Evolutionary conservation across 53 echinoderm and acorn worm species (phyloP), one percentile per base, ranked within the genome.

Genomic region (Temnopleurus reevesii): DNA sequence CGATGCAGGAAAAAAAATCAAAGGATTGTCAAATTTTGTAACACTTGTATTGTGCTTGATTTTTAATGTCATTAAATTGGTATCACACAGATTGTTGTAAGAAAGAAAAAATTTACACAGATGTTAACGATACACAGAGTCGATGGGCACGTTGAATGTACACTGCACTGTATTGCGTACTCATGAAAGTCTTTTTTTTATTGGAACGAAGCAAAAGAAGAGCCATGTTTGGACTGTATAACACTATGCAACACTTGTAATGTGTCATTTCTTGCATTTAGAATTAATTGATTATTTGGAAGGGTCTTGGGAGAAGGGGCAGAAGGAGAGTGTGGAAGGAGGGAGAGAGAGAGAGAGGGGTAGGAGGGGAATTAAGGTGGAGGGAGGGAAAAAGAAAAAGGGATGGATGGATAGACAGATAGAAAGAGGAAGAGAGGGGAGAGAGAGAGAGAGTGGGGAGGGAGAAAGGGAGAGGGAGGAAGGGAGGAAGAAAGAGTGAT

Each of bases 191-290:
- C 53, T 44, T 83, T 55, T 77, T 83, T 55, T 55, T 54, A 55
- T 83, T 79, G 53, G 86, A 85, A 43, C 24, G 59, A 45, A 85
- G 86, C 60, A 85, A 85, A 85, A 61, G n/a, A 33, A 57, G 84
- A 85, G 86, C 86, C 86, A 85, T 59, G 59, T 85, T 85, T 85
- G 86, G 86, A 85, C 86, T 85, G 61, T 85, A 60, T 85, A 83
- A 53, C 83, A 83, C 79, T 79, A 79, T 79, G 15, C 23, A 3
- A 28, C 17, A 10, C 8, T 8, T 45, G 25, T 79, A 28, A 27
- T 23, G 13, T 2, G 17, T 0, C n/a, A 36, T 28, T 47, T 15
- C 27, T 77, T 77, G 53, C n/a, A n/a, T n/a, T n/a, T n/a, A n/a
- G n/a, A n/a, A n/a, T n/a, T n/a, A n/a, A n/a, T n/a, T n/a, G n/a